phyloP scores from a whole-genome alignment of 2,797 vertebrate genomes.

The Botia kubotai region DNA sequence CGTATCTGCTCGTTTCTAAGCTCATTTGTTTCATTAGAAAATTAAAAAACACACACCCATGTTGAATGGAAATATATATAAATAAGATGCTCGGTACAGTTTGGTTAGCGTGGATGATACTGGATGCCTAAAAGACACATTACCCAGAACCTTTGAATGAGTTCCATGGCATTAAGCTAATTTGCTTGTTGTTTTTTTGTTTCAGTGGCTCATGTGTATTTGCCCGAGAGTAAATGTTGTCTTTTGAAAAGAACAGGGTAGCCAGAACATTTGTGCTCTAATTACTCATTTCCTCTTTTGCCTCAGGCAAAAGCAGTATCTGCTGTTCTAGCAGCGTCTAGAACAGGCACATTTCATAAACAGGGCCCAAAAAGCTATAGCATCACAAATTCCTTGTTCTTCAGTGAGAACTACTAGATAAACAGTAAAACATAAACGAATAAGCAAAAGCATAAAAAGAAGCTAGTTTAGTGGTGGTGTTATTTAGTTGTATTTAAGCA shows the following conservation, averaged over 20 bases:
- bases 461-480: background rate
- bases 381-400: background rate
- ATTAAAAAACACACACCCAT: constrained; percentile 19
- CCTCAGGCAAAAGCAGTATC: background rate
- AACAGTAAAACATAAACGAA: background rate
- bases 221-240: constrained; percentile 22
- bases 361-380: background rate
- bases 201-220: constrained; percentile 22
- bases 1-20: background rate
- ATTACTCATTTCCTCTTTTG: constrained; percentile 33
- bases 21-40: background rate
- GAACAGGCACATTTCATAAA: background rate
- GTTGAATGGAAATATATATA: constrained; percentile 29
- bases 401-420: background rate
- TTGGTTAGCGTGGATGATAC: constrained; percentile 44
- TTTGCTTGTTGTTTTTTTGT: constrained; percentile 40
- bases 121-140: constrained; percentile 52
- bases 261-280: constrained; percentile 36
- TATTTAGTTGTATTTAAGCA: background rate
- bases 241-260: constrained; percentile 26
- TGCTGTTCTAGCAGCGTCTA: constrained; percentile 18
- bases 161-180: constrained; percentile 37
- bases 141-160: constrained; percentile 50
- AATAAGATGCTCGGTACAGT: constrained; percentile 50
- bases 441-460: background rate